These are phyloP conservation scores for Junonia oenone DNA, from an alignment of 2,888 invertebrate species.

Conservation along the genomic window DNA sequence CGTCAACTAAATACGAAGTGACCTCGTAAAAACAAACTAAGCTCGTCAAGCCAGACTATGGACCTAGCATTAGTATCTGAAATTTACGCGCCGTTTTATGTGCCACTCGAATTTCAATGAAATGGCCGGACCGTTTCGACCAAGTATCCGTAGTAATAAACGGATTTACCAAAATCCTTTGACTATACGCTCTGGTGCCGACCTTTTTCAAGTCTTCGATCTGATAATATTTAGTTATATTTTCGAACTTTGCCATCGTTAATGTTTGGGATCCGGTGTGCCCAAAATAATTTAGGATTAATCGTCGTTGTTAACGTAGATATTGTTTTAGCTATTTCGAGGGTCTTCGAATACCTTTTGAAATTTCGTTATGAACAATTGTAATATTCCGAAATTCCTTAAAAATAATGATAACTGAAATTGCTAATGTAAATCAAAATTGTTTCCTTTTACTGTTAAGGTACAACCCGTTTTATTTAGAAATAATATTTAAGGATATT, in stretches of 20 bases:
- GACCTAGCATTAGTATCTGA: constrained; percentile 51
- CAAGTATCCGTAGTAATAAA: constrained; percentile 38
- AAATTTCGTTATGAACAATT: neutral
- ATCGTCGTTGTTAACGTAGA: neutral
- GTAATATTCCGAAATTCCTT: no score
- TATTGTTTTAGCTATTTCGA: neutral
- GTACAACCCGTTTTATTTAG: no score
- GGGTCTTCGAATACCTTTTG: neutral
- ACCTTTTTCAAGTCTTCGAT: constrained; percentile 37
- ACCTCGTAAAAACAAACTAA: constrained; percentile 49
- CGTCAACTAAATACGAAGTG: constrained; percentile 37
- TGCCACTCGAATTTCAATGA: constrained; percentile 62
- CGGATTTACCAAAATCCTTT: constrained; percentile 47
- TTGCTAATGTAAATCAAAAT: no score
- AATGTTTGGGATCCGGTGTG: constrained; percentile 17
- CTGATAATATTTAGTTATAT: constrained; percentile 31
- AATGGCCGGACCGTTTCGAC: constrained; percentile 35
- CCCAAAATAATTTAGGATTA: constrained; percentile 4
- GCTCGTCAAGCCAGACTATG: constrained; percentile 42
- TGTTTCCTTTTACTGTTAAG: no score
- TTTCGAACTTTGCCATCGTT: constrained; percentile 26
- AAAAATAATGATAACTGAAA: no score
- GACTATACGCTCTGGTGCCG: constrained; percentile 37
- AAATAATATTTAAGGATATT: no score
- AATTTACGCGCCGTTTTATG: constrained; percentile 61